A percentile compares a stretch with the other conserved stretches of the same genome.
phyloP scores from a whole-genome alignment of 2,888 invertebrate species.

The Cyclophora punctaria region DNA sequence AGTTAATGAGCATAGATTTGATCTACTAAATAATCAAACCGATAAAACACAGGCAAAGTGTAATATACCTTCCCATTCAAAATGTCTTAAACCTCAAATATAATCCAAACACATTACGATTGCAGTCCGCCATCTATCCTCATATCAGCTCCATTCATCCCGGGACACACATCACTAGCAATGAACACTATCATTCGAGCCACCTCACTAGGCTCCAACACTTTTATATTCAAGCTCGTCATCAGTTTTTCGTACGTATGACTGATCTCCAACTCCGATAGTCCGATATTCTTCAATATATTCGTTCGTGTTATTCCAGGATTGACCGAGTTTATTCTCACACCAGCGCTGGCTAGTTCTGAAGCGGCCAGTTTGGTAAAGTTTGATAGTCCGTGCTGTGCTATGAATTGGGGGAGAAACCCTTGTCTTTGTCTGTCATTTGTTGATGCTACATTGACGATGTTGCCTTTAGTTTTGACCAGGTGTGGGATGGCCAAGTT shows the following conservation, averaged over 20 bases:
- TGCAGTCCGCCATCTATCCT: slow-evolving; percentile 22
- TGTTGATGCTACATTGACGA: slow-evolving; percentile 92
- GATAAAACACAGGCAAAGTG: no score
- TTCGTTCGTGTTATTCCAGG: slow-evolving; percentile 35
- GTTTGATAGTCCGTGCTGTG: slow-evolving; percentile 34
- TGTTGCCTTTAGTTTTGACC: slow-evolving; percentile 82
- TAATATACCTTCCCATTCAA: no score
- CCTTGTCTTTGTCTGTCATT: slow-evolving; percentile 62
- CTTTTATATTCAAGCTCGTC: slow-evolving; percentile 18
- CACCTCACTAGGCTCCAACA: slow-evolving; percentile 38
- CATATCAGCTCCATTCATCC: slow-evolving; percentile 37
- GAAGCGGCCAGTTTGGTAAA: slow-evolving; percentile 37
- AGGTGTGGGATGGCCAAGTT: slow-evolving; percentile 87
- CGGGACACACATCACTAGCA: slow-evolving; percentile 38
- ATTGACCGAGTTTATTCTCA: slow-evolving; percentile 36
- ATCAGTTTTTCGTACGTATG: slow-evolving; percentile 20
- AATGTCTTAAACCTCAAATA: neutral
- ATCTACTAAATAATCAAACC: no score
- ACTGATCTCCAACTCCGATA: slow-evolving; percentile 28
- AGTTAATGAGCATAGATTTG: no score
- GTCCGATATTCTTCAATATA: slow-evolving; percentile 27
- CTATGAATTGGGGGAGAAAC: slow-evolving; percentile 28
- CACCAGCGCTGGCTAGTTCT: slow-evolving; percentile 31
- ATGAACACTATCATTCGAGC: slow-evolving; percentile 42
- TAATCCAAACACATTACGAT: neutral